Conservation (phyloP, 1,140 invertebrate species). For the Aphis gossypii region DNA sequence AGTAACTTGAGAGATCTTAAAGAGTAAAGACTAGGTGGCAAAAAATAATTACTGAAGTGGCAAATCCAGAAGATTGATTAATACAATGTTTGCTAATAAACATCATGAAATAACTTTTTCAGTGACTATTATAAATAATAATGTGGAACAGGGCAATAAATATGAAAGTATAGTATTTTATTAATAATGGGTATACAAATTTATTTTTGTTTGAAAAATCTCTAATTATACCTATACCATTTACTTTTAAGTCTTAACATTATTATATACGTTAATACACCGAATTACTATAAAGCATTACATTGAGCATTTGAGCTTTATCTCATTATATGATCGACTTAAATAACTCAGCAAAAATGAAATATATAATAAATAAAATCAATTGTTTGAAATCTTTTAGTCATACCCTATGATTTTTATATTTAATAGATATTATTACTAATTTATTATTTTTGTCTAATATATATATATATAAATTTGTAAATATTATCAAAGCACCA, state of each 20-base stretch:
- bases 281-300: background rate
- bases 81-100: background rate
- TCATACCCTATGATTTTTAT: background rate
- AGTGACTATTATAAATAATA: background rate
- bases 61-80: background rate
- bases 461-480: background rate
- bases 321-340: background rate
- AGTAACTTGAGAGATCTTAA: background rate
- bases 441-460: background rate
- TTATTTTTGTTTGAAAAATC: background rate
- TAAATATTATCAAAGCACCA: background rate
- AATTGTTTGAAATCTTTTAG: background rate
- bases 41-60: conserved; percentile 1
- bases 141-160: background rate
- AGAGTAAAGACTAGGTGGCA: background rate
- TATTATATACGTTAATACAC: too few species aligned
- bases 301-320: background rate
- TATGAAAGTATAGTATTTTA: background rate
- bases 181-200: background rate
- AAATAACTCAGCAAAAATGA: background rate
- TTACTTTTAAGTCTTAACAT: too few species aligned
- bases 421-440: background rate
- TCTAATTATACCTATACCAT: background rate
- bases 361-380: background rate
- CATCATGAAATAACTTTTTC: background rate